Base-by-base conservation (phyloP, 64 coral and sea anemone species). In the Platygyra sinensis region DNA sequence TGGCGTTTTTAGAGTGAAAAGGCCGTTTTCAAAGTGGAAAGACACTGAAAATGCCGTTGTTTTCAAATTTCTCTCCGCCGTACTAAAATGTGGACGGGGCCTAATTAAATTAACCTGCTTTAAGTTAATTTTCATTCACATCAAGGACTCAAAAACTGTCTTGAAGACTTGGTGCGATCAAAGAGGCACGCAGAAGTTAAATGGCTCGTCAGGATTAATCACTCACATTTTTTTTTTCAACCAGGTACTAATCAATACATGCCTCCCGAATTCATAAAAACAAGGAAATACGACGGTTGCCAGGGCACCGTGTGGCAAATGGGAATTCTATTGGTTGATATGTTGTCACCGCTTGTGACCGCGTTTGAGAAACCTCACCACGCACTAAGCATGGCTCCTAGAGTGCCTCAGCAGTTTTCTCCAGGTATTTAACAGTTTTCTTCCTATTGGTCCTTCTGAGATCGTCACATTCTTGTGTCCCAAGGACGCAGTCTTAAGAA, bases 261-360 rank as follows among this genome's bases (percentile, higher is more conserved):
- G 81, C 62, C 81, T 49, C 81, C 81, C 15, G 81, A 85, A 85
- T 85, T 13, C 63, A 29, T 24, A 2, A 85, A 72, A 85, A 8
- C 9, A 3, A 51, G n/a, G 49, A 39, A 72, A 72, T 85, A 85
- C 51, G 62, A 85, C 14, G 81, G 81, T n/a, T 85, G 81, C 22
- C 33, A 85, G 39, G 62, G 10, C 3, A 71, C 64, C 15, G 81
- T 85, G 22, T 85, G 81, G 81, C 33, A 42, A 10, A 71, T 72
- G 81, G 63, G 81, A 52, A 85, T 85, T 19, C 62, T 85, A 19
- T 12, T 85, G 38, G 81, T 85, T 22, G 81, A 85, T 39, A 85
- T 85, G 39, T 28, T 85, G 24, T 85, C 81, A 8, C 81, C 81
- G 16, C 32, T 22, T 24, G 19, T 67, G 14, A 49, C 31, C 0